phyloP scores from a whole-genome alignment of 2,113 vertebrate species.

The Hippocampus zosterae region DNA sequence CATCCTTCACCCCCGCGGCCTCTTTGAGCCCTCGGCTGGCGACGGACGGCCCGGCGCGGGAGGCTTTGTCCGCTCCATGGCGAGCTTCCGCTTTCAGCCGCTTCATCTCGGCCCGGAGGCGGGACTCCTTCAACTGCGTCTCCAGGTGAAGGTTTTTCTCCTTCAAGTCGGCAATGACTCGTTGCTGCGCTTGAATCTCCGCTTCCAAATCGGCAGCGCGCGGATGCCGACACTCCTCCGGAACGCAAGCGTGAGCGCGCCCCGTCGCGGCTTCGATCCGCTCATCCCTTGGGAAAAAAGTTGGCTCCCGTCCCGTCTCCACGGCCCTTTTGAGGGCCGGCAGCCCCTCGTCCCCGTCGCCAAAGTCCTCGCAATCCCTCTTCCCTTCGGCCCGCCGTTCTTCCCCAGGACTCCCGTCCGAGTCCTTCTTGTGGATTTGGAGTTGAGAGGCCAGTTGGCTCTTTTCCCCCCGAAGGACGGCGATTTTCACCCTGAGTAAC shows the following conservation, averaged over 20 bases:
- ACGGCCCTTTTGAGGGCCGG: slow-evolving; percentile 82
- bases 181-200: slow-evolving; percentile 84
- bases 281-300: too few species aligned
- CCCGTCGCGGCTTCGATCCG: slow-evolving; percentile 57
- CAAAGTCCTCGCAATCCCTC: slow-evolving; percentile 66
- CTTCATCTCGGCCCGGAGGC: slow-evolving; percentile 86
- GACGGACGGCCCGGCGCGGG: slow-evolving; percentile 68
- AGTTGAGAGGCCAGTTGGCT: slow-evolving; percentile 81
- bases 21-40: slow-evolving; percentile 69
- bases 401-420: slow-evolving; percentile 67
- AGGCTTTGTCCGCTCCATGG: slow-evolving; percentile 80
- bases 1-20: slow-evolving; percentile 55
- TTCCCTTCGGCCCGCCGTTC: slow-evolving; percentile 64
- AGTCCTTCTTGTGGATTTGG: slow-evolving; percentile 74
- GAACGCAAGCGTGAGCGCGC: slow-evolving; percentile 65
- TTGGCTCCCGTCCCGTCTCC: slow-evolving; percentile 74
- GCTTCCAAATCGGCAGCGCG: slow-evolving; percentile 75
- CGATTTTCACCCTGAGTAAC: slow-evolving; percentile 92
- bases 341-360: slow-evolving; percentile 77
- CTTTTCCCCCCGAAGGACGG: slow-evolving; percentile 92
- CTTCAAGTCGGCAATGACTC: slow-evolving; percentile 81
- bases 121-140: slow-evolving; percentile 86
- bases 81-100: slow-evolving; percentile 85
- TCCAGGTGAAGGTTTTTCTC: slow-evolving; percentile 84
- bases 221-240: slow-evolving; percentile 76